Evolutionary conservation across 2,888 invertebrate species (phyloP).

Genomic region (Lasius platythorax): DNA sequence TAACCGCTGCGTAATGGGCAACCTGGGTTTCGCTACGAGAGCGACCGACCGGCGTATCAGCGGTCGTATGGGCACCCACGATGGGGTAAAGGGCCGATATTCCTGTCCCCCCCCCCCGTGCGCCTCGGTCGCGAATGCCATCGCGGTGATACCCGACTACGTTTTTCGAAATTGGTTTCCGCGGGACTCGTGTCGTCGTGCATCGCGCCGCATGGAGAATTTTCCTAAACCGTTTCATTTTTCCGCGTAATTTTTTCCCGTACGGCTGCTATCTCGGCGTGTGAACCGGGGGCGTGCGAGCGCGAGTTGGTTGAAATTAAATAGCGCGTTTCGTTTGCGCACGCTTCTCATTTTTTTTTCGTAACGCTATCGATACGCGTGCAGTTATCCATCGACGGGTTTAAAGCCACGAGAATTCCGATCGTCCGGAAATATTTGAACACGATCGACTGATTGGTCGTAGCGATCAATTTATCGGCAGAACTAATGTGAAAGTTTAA

Average conservation of each 20-base stretch:
- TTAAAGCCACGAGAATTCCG: slow-evolving; percentile 26
- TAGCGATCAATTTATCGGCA: slow-evolving; percentile 22
- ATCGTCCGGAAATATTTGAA: slow-evolving; percentile 41
- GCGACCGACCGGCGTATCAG: slow-evolving; percentile 58
- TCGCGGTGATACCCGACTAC: slow-evolving; percentile 23
- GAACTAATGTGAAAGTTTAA: neutral
- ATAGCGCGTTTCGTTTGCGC: slow-evolving; percentile 53
- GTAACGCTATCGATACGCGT: slow-evolving; percentile 33
- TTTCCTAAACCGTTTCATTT: slow-evolving; percentile 53
- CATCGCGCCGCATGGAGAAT: slow-evolving; percentile 20
- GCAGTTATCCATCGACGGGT: slow-evolving; percentile 40
- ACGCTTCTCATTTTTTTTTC: slow-evolving; percentile 10
- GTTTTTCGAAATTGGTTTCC: slow-evolving; percentile 54
- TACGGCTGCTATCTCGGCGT: slow-evolving; percentile 23
- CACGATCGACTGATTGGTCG: slow-evolving; percentile 14
- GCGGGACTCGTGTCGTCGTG: slow-evolving; percentile 30
- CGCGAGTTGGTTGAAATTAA: slow-evolving; percentile 40
- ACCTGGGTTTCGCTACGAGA: slow-evolving; percentile 66
- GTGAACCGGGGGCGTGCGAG: slow-evolving; percentile 14
- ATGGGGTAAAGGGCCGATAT: slow-evolving; percentile 51
- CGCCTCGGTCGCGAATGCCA: slow-evolving; percentile 44
- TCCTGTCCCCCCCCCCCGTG: slow-evolving; percentile 16
- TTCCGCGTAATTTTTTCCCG: slow-evolving; percentile 48
- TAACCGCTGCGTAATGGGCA: slow-evolving; percentile 76
- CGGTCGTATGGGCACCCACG: slow-evolving; percentile 60